Evolutionary conservation across 2,888 invertebrate genomes (phyloP).

Genomic region (Sthenelais limicola): DNA sequence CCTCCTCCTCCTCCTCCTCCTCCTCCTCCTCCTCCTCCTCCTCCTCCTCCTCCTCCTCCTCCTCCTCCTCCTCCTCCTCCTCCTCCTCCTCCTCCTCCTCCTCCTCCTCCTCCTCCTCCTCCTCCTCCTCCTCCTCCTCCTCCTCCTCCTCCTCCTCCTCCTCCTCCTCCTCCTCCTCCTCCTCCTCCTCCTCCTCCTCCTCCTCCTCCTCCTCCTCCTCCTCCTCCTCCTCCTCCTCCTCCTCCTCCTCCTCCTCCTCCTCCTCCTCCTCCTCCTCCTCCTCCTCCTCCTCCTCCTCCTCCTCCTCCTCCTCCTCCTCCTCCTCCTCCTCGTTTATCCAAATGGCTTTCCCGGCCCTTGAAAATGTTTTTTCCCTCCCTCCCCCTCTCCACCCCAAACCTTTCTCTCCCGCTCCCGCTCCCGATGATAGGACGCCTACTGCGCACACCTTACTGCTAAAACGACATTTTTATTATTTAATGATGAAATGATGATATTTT

Average conservation of each 20-base stretch:
- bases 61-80: not conserved
- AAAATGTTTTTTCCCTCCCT: not conserved
- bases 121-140: not conserved
- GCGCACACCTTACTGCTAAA: not conserved
- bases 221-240: constrained; percentile 11
- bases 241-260: constrained; percentile 11
- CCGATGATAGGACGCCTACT: too few relatives aligned
- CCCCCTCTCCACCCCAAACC: constrained; percentile 1
- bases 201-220: constrained; percentile 11
- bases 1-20: constrained; percentile 11
- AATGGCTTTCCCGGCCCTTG: too few relatives aligned
- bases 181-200: constrained; percentile 5
- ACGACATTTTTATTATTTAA: not conserved
- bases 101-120: not conserved
- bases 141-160: not conserved
- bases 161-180: not conserved
- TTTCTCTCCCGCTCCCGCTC: too few relatives aligned
- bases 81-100: not conserved
- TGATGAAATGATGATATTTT: too few relatives aligned
- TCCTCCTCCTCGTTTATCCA: not conserved
- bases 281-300: constrained; percentile 11
- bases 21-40: constrained; percentile 11
- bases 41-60: not conserved
- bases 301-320: constrained; percentile 11
- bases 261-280: constrained; percentile 11